phyloP scores from a whole-genome alignment of 2,797 vertebrate species.

The Pipistrellus pygmaeus region DNA sequence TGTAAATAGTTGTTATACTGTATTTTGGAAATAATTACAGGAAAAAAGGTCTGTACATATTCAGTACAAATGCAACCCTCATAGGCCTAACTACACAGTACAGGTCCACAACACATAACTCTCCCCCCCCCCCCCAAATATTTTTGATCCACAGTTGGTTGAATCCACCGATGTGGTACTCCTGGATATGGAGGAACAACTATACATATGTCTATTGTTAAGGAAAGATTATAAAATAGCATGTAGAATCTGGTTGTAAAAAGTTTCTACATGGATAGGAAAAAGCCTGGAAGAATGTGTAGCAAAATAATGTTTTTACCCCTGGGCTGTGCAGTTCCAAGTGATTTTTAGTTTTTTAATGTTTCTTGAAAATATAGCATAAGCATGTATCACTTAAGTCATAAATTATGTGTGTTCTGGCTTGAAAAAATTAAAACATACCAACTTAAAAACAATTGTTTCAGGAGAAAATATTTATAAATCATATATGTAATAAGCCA shows the following conservation, averaged over 20 bases:
- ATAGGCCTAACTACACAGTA: neutral
- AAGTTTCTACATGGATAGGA: neutral
- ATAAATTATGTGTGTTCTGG: neutral
- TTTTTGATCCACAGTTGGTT: neutral
- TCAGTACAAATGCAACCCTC: neutral
- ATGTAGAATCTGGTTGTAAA: neutral
- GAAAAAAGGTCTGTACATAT: neutral
- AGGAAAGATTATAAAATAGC: conserved; percentile 11
- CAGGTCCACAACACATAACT: neutral
- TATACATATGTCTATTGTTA: neutral
- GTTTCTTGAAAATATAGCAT: conserved; percentile 25
- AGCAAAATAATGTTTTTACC: neutral
- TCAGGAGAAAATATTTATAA: conserved; percentile 18
- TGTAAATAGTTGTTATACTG: neutral
- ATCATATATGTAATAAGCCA: neutral
- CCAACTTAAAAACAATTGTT: conserved; percentile 27
- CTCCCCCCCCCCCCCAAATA: neutral
- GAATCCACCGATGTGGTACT: neutral
- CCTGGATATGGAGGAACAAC: neutral
- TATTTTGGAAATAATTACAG: neutral
- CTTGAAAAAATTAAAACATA: conserved; percentile 12
- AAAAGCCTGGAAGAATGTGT: neutral
- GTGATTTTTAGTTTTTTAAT: neutral
- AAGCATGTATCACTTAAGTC: neutral
- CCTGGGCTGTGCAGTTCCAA: neutral